These are phyloP conservation scores for Gallinago jamesoni DNA, from an alignment of 2,113 vertebrate species.

Conservation along the genomic window DNA sequence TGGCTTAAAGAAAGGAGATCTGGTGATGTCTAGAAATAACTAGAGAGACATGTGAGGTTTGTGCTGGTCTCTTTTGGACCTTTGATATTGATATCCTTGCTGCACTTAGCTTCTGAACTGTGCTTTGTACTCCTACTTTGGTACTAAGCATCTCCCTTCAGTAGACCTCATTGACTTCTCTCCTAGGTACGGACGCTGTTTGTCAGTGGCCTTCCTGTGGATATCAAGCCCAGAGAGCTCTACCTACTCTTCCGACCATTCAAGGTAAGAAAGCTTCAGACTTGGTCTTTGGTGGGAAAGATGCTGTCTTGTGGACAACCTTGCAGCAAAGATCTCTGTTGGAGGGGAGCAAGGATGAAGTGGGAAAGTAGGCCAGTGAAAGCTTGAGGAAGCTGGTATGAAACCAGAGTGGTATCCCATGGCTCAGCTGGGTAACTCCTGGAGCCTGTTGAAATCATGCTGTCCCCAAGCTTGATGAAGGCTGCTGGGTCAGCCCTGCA, in stretches of 20 bases:
- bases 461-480: neutral
- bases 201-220: conserved; percentile 95
- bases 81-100: neutral
- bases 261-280: conserved; percentile 78
- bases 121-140: neutral
- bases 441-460: neutral
- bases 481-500: neutral
- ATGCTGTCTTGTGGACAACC: neutral
- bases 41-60: neutral
- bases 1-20: neutral
- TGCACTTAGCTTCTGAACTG: neutral
- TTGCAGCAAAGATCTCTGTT: neutral
- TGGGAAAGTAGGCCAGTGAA: neutral
- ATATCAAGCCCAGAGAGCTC: conserved; percentile 96
- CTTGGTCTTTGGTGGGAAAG: neutral
- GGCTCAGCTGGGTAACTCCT: neutral
- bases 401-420: neutral
- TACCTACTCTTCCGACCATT: conserved; percentile 97
- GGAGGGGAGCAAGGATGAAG: neutral
- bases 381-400: neutral
- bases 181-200: conserved; percentile 91
- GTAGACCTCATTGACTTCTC: neutral
- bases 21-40: neutral
- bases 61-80: neutral
- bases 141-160: neutral